phyloP scores from a whole-genome alignment of 2,797 vertebrate species.

The Brachyrhaphis roseni region DNA sequence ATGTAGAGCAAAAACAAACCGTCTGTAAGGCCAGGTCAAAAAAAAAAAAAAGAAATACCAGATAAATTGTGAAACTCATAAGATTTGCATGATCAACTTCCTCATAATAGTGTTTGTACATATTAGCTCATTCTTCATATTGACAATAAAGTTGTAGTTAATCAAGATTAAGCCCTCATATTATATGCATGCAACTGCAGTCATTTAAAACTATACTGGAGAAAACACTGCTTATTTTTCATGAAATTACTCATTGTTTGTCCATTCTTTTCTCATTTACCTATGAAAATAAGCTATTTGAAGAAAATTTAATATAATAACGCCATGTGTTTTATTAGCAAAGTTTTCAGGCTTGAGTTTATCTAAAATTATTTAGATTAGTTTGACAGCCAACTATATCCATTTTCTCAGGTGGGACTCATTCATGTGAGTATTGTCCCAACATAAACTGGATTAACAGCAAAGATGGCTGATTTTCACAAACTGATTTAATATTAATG shows the following conservation, averaged over 20 bases:
- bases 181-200: background rate
- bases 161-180: background rate
- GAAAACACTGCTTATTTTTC: background rate
- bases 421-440: conserved; percentile 56
- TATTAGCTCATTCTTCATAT: background rate
- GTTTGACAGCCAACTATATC: conserved; percentile 3
- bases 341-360: background rate
- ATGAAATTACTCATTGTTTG: background rate
- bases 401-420: conserved; percentile 37
- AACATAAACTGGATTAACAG: background rate
- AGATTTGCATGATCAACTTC: background rate
- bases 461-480: background rate
- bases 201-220: background rate
- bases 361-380: background rate
- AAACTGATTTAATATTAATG: background rate
- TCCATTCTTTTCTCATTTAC: background rate
- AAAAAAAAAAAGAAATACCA: background rate
- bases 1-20: conserved; percentile 42
- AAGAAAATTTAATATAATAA: background rate
- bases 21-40: conserved; percentile 17
- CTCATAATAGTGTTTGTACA: background rate
- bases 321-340: background rate
- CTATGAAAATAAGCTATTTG: background rate
- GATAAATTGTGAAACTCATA: background rate
- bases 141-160: background rate